phyloP scores from a whole-genome alignment of 2,888 invertebrate species.

The Glaucopsyche alexis region DNA sequence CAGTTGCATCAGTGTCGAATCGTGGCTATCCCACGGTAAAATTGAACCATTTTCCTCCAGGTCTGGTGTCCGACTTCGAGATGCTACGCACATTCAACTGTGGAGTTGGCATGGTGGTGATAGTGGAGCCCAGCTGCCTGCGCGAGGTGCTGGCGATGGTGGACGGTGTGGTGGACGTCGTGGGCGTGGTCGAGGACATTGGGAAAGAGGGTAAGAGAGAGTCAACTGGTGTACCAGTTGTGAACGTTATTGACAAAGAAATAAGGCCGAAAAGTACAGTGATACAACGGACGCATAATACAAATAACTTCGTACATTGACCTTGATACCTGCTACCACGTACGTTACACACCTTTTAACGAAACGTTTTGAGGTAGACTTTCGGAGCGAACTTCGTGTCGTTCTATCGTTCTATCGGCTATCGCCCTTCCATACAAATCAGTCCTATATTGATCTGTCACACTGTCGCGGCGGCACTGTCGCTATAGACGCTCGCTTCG shows the following conservation, averaged over 20 bases:
- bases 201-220: conserved; percentile 57
- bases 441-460: too few relatives aligned
- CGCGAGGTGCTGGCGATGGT: conserved; percentile 61
- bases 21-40: not conserved
- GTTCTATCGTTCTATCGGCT: too few relatives aligned
- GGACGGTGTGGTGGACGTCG: conserved; percentile 57
- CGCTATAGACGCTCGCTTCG: too few relatives aligned
- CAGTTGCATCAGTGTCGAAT: not conserved
- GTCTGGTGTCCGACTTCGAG: conserved; percentile 86
- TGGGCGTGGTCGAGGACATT: conserved; percentile 58
- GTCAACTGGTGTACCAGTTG: too few relatives aligned
- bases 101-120: conserved; percentile 92
- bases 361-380: too few relatives aligned
- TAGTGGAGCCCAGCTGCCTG: conserved; percentile 83
- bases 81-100: conserved; percentile 97
- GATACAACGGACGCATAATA: too few relatives aligned
- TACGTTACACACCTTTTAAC: too few relatives aligned
- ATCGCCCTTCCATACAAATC: too few relatives aligned
- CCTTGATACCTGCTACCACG: too few relatives aligned
- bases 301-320: too few relatives aligned
- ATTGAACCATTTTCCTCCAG: conserved; percentile 54
- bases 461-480: too few relatives aligned
- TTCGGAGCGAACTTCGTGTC: too few relatives aligned
- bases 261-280: not conserved
- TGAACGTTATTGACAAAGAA: not conserved